A percentile compares a stretch with the other conserved stretches of the same genome.
These are phyloP conservation scores for Galagoides demidoff DNA, from an alignment of 2,797 vertebrate species.

Conservation along the genomic window DNA sequence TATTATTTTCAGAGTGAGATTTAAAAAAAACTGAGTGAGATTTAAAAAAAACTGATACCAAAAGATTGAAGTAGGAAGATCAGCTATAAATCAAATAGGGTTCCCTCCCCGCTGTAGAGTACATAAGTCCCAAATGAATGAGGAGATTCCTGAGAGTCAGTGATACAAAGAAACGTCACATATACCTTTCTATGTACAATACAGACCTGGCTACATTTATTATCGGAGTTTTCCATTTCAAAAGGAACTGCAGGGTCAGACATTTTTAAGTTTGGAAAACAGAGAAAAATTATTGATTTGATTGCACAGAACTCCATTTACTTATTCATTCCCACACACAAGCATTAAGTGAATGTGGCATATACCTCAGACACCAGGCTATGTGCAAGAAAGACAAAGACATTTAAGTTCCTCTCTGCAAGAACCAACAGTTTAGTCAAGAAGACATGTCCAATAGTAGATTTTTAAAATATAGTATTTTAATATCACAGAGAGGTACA, in stretches of 20 bases:
- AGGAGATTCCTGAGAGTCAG: neutral
- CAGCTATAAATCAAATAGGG: constrained; percentile 13
- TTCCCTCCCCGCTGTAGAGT: neutral
- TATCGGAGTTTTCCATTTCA: constrained; percentile 41
- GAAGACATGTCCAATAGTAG: neutral
- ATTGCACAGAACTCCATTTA: neutral
- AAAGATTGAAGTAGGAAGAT: constrained; percentile 41
- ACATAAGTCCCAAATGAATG: neutral
- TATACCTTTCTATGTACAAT: neutral
- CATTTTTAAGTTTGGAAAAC: constrained; percentile 20
- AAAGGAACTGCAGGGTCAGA: neutral
- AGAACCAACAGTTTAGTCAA: constrained; percentile 5
- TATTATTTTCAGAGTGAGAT: constrained; percentile 56
- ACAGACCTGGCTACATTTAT: neutral
- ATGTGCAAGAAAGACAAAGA: neutral
- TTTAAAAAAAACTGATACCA: neutral
- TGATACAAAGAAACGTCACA: constrained; percentile 1
- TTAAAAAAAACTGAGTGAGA: neutral
- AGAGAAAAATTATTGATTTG: neutral
- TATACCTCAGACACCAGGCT: neutral
- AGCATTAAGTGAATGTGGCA: neutral
- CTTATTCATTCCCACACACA: neutral
- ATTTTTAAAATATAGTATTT: neutral
- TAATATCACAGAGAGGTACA: neutral
- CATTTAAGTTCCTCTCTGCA: neutral